These are phyloP conservation scores for Ophiodon elongatus DNA, from an alignment of 2,113 vertebrate genomes.

Conservation along the genomic window DNA sequence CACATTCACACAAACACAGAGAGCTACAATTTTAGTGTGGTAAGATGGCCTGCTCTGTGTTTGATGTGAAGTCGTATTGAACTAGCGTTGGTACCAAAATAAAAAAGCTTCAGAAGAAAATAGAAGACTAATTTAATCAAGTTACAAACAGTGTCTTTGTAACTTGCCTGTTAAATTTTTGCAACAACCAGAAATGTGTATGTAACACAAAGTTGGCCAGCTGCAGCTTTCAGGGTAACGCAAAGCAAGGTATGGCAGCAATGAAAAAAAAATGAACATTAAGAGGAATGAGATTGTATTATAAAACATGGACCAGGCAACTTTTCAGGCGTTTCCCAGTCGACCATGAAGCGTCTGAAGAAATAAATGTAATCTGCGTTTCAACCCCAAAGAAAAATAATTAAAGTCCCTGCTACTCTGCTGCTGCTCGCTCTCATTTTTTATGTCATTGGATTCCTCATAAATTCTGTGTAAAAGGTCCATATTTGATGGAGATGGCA, in stretches of 20 bases:
- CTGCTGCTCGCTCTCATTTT: no score
- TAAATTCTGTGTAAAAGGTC: background rate
- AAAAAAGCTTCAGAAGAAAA: conserved; percentile 8
- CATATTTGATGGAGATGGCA: background rate
- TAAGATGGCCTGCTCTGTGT: conserved; percentile 1
- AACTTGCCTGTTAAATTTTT: background rate
- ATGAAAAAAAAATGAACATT: background rate
- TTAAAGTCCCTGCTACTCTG: no score
- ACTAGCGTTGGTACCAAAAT: conserved; percentile 18
- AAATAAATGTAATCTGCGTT: no score
- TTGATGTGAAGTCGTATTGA: conserved; percentile 38
- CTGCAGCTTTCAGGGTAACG: background rate
- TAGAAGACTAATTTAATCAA: background rate
- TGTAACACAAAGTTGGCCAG: background rate
- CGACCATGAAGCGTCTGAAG: background rate
- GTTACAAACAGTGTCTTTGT: background rate
- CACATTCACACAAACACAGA: conserved; percentile 33
- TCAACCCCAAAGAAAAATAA: no score
- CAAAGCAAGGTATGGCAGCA: background rate
- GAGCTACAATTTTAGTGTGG: conserved; percentile 24
- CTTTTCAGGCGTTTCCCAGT: background rate
- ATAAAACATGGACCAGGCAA: background rate
- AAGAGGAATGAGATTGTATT: no score
- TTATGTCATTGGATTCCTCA: no score
- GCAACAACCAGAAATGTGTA: background rate